Conservation (phyloP, 2,113 vertebrate species). For the Protobothrops flavoviridis region DNA sequence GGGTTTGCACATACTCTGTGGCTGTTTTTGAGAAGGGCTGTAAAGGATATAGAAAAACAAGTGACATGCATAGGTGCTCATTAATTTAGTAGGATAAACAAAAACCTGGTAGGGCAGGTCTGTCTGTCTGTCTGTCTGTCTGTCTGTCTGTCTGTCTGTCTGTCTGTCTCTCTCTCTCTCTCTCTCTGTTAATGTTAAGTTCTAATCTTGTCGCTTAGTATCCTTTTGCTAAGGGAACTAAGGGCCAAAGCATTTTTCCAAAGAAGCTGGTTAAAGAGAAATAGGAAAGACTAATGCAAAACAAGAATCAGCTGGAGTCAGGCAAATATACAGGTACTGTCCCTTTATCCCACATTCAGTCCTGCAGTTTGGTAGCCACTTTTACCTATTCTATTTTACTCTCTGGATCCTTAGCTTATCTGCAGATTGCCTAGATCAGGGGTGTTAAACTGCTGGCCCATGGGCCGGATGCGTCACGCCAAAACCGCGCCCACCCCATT, state of each 20-base stretch:
- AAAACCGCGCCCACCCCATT: no score
- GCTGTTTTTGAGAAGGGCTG: slow-evolving; percentile 77
- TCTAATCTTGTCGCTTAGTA: background rate
- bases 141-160: background rate
- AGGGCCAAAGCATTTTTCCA: background rate
- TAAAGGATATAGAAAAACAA: background rate
- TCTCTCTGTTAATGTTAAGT: background rate
- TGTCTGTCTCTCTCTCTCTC: background rate
- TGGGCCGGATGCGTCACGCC: no score
- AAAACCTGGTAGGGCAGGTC: background rate
- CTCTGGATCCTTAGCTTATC: background rate
- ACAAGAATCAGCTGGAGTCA: background rate
- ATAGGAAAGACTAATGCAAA: background rate
- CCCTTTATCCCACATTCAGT: background rate
- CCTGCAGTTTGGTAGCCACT: background rate
- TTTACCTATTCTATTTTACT: background rate
- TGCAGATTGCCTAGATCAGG: background rate
- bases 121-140: background rate
- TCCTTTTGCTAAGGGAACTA: background rate
- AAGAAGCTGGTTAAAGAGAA: background rate
- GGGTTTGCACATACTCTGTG: slow-evolving; percentile 72
- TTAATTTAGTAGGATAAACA: background rate
- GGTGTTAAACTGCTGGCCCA: no score
- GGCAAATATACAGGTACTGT: background rate
- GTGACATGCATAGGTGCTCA: background rate